A percentile compares a stretch with the other conserved stretches of the same genome.
Evolutionary conservation across 2,888 invertebrate genomes (phyloP).

Genomic region (Nomada ruficornis): DNA sequence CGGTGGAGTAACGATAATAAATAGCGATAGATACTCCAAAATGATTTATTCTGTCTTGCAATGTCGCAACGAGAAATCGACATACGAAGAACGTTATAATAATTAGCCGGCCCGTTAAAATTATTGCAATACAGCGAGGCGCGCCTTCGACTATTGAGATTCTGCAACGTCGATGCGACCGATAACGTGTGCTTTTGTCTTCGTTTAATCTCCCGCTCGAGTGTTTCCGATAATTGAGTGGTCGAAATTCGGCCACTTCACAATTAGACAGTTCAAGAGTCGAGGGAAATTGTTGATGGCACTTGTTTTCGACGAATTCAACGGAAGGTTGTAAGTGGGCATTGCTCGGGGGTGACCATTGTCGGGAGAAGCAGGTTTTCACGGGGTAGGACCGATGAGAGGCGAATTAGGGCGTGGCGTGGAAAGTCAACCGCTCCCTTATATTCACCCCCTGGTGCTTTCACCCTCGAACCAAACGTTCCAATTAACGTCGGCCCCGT

Average conservation of each 20-base stretch:
- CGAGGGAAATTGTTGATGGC: too few relatives aligned
- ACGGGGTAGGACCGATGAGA: slow-evolving; percentile 33
- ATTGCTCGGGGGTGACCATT: background rate
- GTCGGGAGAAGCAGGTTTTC: slow-evolving; percentile 36
- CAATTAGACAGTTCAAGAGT: background rate
- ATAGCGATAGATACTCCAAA: too few relatives aligned
- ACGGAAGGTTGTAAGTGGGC: background rate
- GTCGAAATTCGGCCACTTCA: background rate
- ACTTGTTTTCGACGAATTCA: too few relatives aligned
- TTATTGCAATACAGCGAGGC: background rate
- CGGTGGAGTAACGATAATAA: too few relatives aligned
- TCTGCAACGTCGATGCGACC: background rate
- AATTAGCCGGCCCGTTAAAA: background rate
- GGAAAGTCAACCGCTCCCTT: slow-evolving; percentile 69
- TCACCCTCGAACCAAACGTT: slow-evolving; percentile 48
- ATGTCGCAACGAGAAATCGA: too few relatives aligned
- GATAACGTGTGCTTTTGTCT: background rate
- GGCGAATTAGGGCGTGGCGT: slow-evolving; percentile 75
- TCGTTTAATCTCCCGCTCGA: background rate
- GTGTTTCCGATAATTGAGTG: background rate
- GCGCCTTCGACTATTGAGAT: background rate
- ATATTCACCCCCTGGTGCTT: slow-evolving; percentile 50
- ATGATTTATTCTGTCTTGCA: too few relatives aligned
- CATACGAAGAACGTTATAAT: too few relatives aligned
- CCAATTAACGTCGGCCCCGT: slow-evolving; percentile 53